A percentile compares a stretch with the other conserved stretches of the same genome.
These are phyloP conservation scores for Bicyclus anynana DNA, from an alignment of 1,140 invertebrate genomes.

Conservation along the genomic window DNA sequence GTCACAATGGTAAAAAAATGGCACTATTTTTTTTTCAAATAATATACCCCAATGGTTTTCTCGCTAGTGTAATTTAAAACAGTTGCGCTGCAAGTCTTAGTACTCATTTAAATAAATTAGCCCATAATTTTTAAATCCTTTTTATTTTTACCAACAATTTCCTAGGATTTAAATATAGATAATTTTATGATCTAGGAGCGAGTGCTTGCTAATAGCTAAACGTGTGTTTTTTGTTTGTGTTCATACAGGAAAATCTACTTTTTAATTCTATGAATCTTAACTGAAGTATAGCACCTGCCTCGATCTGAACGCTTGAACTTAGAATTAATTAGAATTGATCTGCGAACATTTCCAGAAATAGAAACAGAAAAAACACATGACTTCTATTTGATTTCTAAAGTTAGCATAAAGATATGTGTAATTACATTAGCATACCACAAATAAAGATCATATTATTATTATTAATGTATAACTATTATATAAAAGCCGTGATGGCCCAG, in stretches of 20 bases:
- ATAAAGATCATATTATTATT: too few relatives aligned
- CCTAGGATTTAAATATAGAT: conserved; percentile 13
- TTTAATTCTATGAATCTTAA: conserved; percentile 22
- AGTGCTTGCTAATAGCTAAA: conserved; percentile 10
- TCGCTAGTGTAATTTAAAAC: conserved; percentile 11
- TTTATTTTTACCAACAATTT: background rate
- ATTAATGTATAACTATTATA: too few relatives aligned
- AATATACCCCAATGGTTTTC: conserved; percentile 4
- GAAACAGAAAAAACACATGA: background rate
- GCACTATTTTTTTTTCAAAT: conserved; percentile 7
- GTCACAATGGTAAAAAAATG: background rate
- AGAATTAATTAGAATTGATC: background rate
- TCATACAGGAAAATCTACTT: conserved; percentile 24
- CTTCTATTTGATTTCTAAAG: background rate
- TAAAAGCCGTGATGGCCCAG: too few relatives aligned
- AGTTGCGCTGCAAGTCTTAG: background rate
- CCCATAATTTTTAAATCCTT: conserved; percentile 1
- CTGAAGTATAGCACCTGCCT: conserved; percentile 18
- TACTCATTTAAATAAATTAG: conserved; percentile 7
- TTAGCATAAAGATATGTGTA: too few relatives aligned
- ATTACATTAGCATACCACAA: too few relatives aligned
- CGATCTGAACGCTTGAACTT: conserved; percentile 7
- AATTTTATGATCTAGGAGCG: conserved; percentile 4
- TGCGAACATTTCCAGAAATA: background rate
- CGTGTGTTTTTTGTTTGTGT: conserved; percentile 11